These are phyloP conservation scores for Agriopis aurantiaria DNA, from an alignment of 2,888 invertebrate genomes.

Conservation along the genomic window DNA sequence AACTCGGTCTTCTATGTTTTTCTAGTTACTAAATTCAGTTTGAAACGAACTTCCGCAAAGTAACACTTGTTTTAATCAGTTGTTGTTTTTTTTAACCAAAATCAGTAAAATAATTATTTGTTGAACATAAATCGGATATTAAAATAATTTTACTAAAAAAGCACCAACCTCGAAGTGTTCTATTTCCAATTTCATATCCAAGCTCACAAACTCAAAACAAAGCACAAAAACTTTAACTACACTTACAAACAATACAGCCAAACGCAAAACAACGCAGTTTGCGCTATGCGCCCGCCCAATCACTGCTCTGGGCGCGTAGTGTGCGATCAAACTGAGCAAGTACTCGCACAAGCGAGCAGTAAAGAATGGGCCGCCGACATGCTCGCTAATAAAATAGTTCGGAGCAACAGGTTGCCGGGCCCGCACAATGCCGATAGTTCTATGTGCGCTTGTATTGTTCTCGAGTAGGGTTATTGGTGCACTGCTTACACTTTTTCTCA, in stretches of 20 bases:
- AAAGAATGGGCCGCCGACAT: slow-evolving; percentile 84
- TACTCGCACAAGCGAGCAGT: slow-evolving; percentile 41
- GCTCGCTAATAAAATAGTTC: slow-evolving; percentile 85
- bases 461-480: slow-evolving; percentile 24
- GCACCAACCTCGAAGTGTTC: slow-evolving; percentile 25
- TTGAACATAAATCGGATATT: too few species aligned
- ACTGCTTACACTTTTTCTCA: slow-evolving; percentile 17
- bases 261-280: slow-evolving; percentile 58
- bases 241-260: slow-evolving; percentile 67
- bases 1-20: too few species aligned
- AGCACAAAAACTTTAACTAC: slow-evolving; percentile 34
- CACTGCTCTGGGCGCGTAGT: slow-evolving; percentile 70
- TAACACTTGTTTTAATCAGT: too few species aligned
- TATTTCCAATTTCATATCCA: slow-evolving; percentile 50
- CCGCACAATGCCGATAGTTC: slow-evolving; percentile 73
- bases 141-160: not conserved
- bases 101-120: too few species aligned
- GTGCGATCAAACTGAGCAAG: slow-evolving; percentile 79
- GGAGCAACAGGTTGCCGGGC: slow-evolving; percentile 80
- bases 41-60: too few species aligned
- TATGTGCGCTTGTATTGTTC: slow-evolving; percentile 36
- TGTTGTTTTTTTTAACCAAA: too few species aligned
- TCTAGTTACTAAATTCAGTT: too few species aligned
- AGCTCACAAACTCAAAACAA: slow-evolving; percentile 43
- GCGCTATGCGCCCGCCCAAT: slow-evolving; percentile 79